Base-by-base conservation (phyloP, 30 jellyfish, hydroid and myxozoan genomes). In the Hydractinia echinata region DNA sequence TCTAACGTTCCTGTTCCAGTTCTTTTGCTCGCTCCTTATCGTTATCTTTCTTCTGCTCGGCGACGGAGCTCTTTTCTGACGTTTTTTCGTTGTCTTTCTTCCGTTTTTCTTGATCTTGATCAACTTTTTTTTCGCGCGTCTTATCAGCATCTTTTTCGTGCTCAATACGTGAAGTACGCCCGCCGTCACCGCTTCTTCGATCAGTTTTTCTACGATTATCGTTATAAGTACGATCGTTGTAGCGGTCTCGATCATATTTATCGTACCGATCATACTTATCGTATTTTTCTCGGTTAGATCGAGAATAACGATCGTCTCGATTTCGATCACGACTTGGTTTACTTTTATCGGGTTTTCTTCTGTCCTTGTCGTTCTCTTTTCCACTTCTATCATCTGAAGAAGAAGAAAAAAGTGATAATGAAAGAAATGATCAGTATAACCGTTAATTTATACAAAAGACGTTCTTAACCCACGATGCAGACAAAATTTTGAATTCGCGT, bases 1-100 rank as follows among this genome's bases (percentile, higher is more conserved):
- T 62, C 4, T 80, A 80, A 5, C 87, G 82, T 61, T 80, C 87
- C 44, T 80, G 87, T 21, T 80, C 87, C 51, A 80, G 51, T 80
- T 61, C 87, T 67, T 66, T 80, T 11, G 64, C 87, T 9, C 87
- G 87, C 19, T 71, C 81, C 51, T 71, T 71, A 71, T 71, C 81
- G 18, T 1, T 6, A 64, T 64, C 74, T 50, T 60, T 7, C 74
- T 30, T 71, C 16, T 10, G 4, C 6, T 53, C 56, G 21, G 55
- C 44, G 21, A 21, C 77, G 4, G 51, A 61, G 8, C 54, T 9
- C 60, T 77, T 77, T 51, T 77, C 85, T 0, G 73, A 4, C 54
- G 82, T 5, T 30, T 30, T 30, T 30, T 30, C 44, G 44, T 30
- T 30, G 44, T 30, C 44, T 30, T 30, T 30, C 44, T 2, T 30